Conservation (phyloP, 2,888 invertebrate species). For the Microctonus brassicae region DNA sequence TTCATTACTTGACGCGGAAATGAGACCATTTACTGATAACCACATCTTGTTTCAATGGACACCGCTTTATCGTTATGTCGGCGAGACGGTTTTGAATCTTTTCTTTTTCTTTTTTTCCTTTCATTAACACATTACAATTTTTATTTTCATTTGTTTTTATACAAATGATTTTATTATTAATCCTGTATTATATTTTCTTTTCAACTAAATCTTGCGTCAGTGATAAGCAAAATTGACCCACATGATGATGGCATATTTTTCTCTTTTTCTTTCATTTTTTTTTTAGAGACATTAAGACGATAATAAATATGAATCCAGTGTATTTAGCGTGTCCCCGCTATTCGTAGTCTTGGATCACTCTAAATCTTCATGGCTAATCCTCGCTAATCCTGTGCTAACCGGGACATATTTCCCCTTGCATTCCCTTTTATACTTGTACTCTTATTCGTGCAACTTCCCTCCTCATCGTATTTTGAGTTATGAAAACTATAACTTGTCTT, state of each 20-base stretch:
- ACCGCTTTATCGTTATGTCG: neutral
- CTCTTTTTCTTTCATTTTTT: neutral
- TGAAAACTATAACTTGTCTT: conserved; percentile 5
- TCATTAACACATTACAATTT: neutral
- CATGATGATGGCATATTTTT: neutral
- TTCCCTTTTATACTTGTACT: conserved; percentile 18
- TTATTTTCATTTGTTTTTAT: neutral
- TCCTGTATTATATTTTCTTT: conserved; percentile 3
- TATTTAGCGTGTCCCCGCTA: conserved; percentile 48
- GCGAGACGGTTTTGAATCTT: neutral
- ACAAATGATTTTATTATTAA: neutral
- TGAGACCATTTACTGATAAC: conserved; percentile 53
- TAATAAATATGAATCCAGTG: conserved; percentile 56
- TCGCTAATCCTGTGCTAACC: conserved; percentile 62
- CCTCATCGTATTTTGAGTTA: conserved; percentile 1
- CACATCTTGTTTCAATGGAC: conserved; percentile 44
- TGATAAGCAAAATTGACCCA: neutral
- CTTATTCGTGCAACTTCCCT: neutral
- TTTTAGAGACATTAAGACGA: conserved; percentile 40
- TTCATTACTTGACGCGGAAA: conserved; percentile 53
- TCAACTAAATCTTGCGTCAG: conserved; percentile 21
- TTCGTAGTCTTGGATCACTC: conserved; percentile 49
- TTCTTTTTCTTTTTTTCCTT: no score
- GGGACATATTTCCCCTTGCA: conserved; percentile 55
- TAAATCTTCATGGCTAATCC: conserved; percentile 62